A percentile compares a stretch with the other conserved stretches of the same genome.
These are phyloP conservation scores for Diadumene lineata DNA, from an alignment of 92 coral and sea anemone genomes.

Conservation along the genomic window DNA sequence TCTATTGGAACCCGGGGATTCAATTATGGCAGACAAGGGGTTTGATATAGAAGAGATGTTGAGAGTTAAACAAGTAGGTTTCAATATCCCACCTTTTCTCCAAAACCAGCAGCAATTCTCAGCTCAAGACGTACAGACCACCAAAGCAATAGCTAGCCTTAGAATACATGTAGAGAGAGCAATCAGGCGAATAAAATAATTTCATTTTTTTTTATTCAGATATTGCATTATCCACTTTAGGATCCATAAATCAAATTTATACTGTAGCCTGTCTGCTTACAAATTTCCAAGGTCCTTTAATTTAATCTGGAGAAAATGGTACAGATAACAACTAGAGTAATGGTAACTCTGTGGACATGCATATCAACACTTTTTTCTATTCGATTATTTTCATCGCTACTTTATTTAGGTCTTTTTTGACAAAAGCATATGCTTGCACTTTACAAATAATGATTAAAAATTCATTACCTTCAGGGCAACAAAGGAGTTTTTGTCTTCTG, in stretches of 20 bases:
- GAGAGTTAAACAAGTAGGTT: conserved; percentile 20
- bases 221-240: conserved; percentile 31
- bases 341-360: too few species aligned
- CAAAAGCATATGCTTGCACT: too few species aligned
- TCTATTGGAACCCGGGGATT: conserved; percentile 44
- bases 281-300: conserved; percentile 53
- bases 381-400: too few species aligned
- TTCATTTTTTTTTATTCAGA: conserved; percentile 46
- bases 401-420: too few species aligned
- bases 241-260: conserved; percentile 40
- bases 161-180: conserved; percentile 66
- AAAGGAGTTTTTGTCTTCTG: conserved; percentile 26
- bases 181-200: conserved; percentile 48
- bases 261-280: conserved; percentile 46
- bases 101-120: conserved; percentile 35
- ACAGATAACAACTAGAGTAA: too few species aligned
- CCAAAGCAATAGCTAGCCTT: conserved; percentile 44
- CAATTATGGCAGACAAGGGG: conserved; percentile 59
- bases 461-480: conserved; percentile 35
- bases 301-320: too few species aligned
- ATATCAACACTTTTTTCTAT: conserved; percentile 50
- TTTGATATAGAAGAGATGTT: conserved; percentile 44
- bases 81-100: conserved; percentile 57
- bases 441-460: too few species aligned
- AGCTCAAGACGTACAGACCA: conserved; percentile 38